Base-by-base conservation (phyloP, 2,888 invertebrate genomes). In the Tineola bisselliella region DNA sequence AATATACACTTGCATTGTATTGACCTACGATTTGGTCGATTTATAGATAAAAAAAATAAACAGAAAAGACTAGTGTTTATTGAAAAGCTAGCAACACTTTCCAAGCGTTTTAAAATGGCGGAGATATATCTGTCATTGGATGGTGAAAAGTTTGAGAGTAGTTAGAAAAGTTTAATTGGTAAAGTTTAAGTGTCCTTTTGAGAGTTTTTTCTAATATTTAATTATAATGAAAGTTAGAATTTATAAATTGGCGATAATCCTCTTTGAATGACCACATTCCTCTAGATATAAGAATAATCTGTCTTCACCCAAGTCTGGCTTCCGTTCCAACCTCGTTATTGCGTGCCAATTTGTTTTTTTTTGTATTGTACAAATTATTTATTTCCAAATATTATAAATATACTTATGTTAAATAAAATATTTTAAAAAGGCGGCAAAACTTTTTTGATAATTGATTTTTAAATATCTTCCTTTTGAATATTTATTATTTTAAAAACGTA, bases 151-250 rank as follows among this genome's bases (percentile, higher is more conserved):
- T 54, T 5, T 54, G 17, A 18, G 5, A 19, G 18, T 56, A 56
- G 56, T 19, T 25, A 56, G 56, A 30, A 17, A 52, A 56, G 4
- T 56, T 59, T 59, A 44, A 44, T 33, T 59, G 5, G 48, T 48
- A 43, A 33, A 8, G 43, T 75, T 76, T 73, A 84, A 83, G 84
- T 84, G 84, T 70, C 84, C 84, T 84, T 83, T 76, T 73, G 59
- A 59, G 38, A 44, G 18, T 43, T 59, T 59, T n/a, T 38, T 59
- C 43, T 17, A 25, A 56, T 56, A 56, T 19, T 56, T 52, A 52
- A 43, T 52, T 13, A 52, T 17, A 25, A 15, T 48, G 15, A 15
- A 48, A 57, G 5, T 59, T 59, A 44, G 43, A n/a, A 48, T 48
- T 17, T 48, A 15, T 15, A 48, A 17, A 48, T 48, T 48, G 48